Percentiles rank a stretch among this genome's conserved stretches.
These are phyloP conservation scores for Eptesicus fuscus DNA, from an alignment of 2,113 vertebrate genomes.

Conservation along the genomic window DNA sequence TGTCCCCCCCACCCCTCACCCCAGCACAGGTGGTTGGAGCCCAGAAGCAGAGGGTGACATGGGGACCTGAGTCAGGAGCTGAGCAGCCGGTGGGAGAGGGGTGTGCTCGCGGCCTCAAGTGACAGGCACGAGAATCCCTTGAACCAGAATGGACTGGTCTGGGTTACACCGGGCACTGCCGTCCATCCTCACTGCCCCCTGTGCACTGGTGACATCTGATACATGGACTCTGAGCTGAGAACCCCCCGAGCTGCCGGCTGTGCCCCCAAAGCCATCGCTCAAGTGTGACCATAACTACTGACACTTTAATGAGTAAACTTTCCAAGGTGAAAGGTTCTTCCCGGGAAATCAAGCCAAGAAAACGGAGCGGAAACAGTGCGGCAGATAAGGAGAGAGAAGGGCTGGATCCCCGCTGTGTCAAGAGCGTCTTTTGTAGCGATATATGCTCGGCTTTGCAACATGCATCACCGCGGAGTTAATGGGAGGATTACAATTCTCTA, in stretches of 20 bases:
- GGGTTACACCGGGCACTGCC: not conserved
- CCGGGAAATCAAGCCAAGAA: too few relatives aligned
- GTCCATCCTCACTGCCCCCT: not conserved
- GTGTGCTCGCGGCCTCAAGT: not conserved
- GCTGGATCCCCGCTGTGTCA: fast-evolving
- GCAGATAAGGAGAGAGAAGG: fast-evolving
- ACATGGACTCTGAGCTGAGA: not conserved
- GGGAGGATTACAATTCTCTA: constrained; percentile 42
- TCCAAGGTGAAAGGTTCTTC: not conserved
- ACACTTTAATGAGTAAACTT: not conserved
- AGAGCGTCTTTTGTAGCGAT: not conserved
- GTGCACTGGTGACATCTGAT: fast-evolving
- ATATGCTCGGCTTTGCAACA: not conserved
- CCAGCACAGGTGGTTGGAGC: not conserved
- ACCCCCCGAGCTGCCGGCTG: fast-evolving
- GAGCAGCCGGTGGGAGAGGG: not conserved
- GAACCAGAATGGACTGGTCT: not conserved
- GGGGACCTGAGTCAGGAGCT: not conserved
- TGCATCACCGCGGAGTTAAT: not conserved
- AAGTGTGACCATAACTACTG: fast-evolving
- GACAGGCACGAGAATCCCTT: not conserved
- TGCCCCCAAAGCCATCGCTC: not conserved
- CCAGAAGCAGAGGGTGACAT: not conserved
- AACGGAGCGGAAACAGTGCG: not conserved
- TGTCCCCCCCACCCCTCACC: not conserved